Evolutionary conservation across 2,113 vertebrate genomes (phyloP).

Genomic region (Stictonetta naevosa): DNA sequence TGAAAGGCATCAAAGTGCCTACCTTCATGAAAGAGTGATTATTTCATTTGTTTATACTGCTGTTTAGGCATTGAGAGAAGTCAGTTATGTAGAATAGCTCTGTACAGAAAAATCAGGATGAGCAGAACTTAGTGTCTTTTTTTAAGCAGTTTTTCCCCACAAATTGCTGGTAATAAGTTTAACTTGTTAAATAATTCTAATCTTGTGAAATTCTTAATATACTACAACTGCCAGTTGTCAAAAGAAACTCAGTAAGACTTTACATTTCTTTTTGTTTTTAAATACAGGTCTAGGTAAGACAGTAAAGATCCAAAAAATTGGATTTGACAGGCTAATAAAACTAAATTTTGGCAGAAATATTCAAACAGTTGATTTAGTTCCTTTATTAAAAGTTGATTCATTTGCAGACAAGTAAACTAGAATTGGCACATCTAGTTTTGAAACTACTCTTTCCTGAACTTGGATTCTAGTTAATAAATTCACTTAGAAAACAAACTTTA

Average conservation of each 20-base stretch:
- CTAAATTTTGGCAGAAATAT: not conserved
- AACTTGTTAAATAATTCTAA: not conserved
- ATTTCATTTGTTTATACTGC: not conserved
- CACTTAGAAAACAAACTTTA: not conserved
- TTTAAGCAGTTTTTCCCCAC: not conserved
- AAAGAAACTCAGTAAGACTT: not conserved
- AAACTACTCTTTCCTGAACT: not conserved
- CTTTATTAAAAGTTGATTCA: not conserved
- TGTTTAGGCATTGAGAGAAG: not conserved
- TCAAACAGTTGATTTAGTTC: not conserved
- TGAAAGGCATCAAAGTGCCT: not conserved
- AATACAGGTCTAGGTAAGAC: not conserved
- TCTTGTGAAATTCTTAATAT: not conserved
- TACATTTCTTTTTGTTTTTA: not conserved
- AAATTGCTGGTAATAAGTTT: not conserved
- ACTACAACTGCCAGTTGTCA: not conserved
- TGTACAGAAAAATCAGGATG: not conserved
- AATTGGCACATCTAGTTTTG: not conserved
- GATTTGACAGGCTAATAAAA: not conserved
- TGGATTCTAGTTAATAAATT: not conserved
- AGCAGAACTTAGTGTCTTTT: not conserved
- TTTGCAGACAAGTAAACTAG: not conserved
- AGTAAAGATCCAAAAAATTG: not conserved
- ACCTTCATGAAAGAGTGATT: not conserved
- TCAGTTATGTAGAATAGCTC: not conserved